Evolutionary conservation across 1,140 invertebrate genomes (phyloP).

Genomic region (Bombus confusus): DNA sequence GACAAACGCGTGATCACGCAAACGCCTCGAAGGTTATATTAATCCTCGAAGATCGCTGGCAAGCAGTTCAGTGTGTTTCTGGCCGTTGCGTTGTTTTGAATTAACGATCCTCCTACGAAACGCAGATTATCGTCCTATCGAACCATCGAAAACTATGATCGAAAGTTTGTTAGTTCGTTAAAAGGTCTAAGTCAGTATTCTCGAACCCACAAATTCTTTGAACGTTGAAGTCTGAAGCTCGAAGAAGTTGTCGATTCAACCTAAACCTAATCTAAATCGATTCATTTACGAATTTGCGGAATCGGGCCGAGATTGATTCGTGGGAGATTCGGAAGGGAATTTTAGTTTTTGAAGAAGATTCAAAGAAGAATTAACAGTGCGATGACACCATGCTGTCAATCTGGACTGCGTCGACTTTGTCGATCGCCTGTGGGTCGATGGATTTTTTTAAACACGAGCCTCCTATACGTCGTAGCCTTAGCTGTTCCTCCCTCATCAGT

Average conservation of each 20-base stretch:
- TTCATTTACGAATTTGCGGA: background rate
- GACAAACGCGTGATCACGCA: constrained; percentile 54
- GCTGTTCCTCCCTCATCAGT: constrained; percentile 59
- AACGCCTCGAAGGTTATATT: constrained; percentile 79
- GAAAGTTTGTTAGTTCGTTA: background rate
- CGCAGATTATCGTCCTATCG: background rate
- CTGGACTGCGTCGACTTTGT: constrained; percentile 71
- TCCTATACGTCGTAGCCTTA: constrained; percentile 58
- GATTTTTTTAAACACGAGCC: constrained; percentile 46
- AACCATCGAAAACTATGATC: background rate
- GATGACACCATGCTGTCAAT: constrained; percentile 72
- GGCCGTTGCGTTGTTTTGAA: constrained; percentile 48
- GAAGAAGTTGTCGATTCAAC: background rate
- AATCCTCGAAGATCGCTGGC: constrained; percentile 75
- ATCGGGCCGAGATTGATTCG: background rate
- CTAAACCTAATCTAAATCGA: background rate
- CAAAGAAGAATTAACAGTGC: background rate
- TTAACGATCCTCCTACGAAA: background rate
- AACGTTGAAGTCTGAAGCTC: background rate
- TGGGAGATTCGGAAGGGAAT: background rate
- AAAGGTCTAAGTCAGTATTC: background rate
- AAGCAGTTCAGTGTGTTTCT: constrained; percentile 71
- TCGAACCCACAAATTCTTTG: background rate
- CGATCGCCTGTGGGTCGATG: constrained; percentile 64
- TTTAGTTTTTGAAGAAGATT: background rate